Evolutionary conservation across 2,888 invertebrate genomes (phyloP).

Genomic region (Brachypalpus laphriformis): DNA sequence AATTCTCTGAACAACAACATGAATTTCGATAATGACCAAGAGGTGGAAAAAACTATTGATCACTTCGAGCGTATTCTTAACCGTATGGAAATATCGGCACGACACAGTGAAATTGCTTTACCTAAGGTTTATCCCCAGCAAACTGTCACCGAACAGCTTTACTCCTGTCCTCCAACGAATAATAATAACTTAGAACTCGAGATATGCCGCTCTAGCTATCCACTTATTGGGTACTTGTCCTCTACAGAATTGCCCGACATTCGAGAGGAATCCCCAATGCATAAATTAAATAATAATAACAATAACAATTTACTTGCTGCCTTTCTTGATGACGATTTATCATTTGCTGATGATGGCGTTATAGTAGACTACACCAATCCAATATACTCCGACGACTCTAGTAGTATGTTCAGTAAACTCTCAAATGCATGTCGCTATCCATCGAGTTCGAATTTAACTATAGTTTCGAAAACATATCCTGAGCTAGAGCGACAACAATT

Average conservation of each 20-base stretch:
- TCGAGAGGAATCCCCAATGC: slow-evolving; percentile 64
- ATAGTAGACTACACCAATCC: slow-evolving; percentile 52
- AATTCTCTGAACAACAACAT: slow-evolving; percentile 44
- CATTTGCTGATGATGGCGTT: slow-evolving; percentile 18
- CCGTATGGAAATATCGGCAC: slow-evolving; percentile 59
- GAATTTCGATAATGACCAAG: slow-evolving; percentile 63
- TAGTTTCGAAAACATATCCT: slow-evolving; percentile 59
- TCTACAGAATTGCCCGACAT: slow-evolving; percentile 69
- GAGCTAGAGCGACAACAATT: slow-evolving; percentile 49
- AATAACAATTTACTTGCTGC: slow-evolving; percentile 13
- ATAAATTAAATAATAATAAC: slow-evolving; percentile 45
- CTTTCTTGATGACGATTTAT: slow-evolving; percentile 25
- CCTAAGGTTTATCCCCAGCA: background rate
- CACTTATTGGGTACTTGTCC: slow-evolving; percentile 42
- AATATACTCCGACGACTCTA: slow-evolving; percentile 39
- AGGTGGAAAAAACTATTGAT: slow-evolving; percentile 68
- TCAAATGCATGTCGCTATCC: slow-evolving; percentile 65
- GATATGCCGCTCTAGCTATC: slow-evolving; percentile 28
- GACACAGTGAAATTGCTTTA: background rate
- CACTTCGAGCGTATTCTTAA: slow-evolving; percentile 64
- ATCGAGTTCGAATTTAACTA: slow-evolving; percentile 70
- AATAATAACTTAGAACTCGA: slow-evolving; percentile 61
- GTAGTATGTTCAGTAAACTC: slow-evolving; percentile 55
- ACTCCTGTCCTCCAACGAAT: slow-evolving; percentile 8
- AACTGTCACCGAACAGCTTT: background rate